Evolutionary conservation across 2,888 invertebrate genomes (phyloP).

Genomic region (Ditylenchus weischeri): DNA sequence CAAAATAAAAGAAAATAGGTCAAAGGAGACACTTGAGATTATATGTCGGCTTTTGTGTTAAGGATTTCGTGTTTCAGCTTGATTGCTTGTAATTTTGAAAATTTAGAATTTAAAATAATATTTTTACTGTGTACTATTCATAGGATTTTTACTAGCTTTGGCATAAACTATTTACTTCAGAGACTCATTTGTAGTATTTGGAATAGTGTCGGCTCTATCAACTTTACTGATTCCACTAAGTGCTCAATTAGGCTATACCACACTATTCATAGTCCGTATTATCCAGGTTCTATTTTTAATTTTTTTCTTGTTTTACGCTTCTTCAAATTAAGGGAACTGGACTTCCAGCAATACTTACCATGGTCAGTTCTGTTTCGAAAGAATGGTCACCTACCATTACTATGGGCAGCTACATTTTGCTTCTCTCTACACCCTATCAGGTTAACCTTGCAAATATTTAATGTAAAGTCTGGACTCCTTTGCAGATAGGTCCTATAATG

Average conservation of each 20-base stretch:
- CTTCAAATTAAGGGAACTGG: too few relatives aligned
- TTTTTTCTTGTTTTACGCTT: too few relatives aligned
- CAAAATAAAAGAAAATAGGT: too few relatives aligned
- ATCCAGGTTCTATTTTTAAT: slow-evolving; percentile 9
- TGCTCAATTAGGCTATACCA: slow-evolving; percentile 15
- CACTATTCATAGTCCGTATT: slow-evolving; percentile 18
- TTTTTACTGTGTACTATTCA: too few relatives aligned
- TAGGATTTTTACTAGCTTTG: neutral
- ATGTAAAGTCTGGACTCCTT: neutral
- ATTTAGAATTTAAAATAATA: neutral
- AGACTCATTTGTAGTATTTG: slow-evolving; percentile 7
- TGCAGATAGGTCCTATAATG: slow-evolving; percentile 27
- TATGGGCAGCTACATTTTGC: neutral
- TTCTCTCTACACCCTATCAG: neutral
- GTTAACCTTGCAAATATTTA: neutral
- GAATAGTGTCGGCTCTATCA: slow-evolving; percentile 14
- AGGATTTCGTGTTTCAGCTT: too few relatives aligned
- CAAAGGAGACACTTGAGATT: too few relatives aligned
- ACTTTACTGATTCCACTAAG: slow-evolving; percentile 12
- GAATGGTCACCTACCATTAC: neutral
- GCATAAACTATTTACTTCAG: neutral
- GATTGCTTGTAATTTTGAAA: too few relatives aligned
- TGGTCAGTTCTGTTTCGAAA: neutral
- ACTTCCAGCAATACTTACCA: neutral
- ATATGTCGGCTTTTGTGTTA: too few relatives aligned